phyloP scores from a whole-genome alignment of 2,888 invertebrate species.

The Celastrina argiolus region DNA sequence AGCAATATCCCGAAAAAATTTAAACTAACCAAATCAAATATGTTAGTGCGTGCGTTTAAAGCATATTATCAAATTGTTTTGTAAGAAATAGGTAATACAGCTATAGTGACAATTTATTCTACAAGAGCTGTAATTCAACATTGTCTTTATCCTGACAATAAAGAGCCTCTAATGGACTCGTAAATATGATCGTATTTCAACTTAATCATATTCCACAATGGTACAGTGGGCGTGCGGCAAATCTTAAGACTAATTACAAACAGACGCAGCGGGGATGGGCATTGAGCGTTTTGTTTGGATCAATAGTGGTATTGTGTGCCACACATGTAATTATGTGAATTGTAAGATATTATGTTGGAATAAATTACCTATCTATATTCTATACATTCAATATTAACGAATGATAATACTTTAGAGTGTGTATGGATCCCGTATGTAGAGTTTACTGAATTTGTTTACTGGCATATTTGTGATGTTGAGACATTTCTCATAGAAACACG shows the following conservation, averaged over 20 bases:
- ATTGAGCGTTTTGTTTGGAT: constrained; percentile 27
- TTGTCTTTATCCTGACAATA: background rate
- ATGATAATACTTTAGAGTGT: too few species aligned
- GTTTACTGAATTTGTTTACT: too few species aligned
- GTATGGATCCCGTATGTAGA: too few species aligned
- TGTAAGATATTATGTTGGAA: background rate
- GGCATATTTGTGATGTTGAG: too few species aligned
- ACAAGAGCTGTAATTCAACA: background rate
- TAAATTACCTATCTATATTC: too few species aligned
- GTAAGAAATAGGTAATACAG: background rate
- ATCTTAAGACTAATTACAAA: constrained; percentile 27
- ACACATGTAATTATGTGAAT: constrained; percentile 7
- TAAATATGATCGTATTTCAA: constrained; percentile 21
- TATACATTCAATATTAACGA: too few species aligned
- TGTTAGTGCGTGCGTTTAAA: too few species aligned
- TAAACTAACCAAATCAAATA: too few species aligned
- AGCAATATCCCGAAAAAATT: too few species aligned
- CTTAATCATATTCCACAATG: constrained; percentile 20
- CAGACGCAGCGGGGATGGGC: constrained; percentile 31
- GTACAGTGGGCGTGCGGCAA: constrained; percentile 24
- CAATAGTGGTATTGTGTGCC: constrained; percentile 11
- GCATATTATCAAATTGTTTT: too few species aligned
- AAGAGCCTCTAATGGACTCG: background rate
- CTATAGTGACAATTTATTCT: background rate
- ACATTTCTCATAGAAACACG: too few species aligned